Evolutionary conservation across 2,797 vertebrate species (phyloP).

Genomic region (Psittacula derbiana): DNA sequence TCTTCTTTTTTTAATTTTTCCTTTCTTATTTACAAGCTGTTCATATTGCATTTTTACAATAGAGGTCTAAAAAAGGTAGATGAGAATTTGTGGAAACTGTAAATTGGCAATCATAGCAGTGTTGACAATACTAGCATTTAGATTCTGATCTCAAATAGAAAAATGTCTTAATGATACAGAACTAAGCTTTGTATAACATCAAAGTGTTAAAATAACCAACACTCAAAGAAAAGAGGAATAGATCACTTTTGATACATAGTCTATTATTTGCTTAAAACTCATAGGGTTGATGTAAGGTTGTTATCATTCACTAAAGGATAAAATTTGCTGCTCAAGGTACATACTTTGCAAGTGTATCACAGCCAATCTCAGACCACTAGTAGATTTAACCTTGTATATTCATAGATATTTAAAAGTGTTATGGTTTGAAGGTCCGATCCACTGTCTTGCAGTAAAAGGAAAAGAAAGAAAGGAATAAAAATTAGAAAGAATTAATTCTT

Average conservation of each 20-base stretch:
- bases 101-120: background rate
- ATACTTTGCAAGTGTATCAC: conserved; percentile 50
- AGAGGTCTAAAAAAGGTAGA: background rate
- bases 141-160: background rate
- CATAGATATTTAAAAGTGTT: conserved; percentile 77
- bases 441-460: conserved; percentile 74
- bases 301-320: conserved; percentile 40
- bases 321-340: conserved; percentile 64
- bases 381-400: conserved; percentile 78
- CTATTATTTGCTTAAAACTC: conserved; percentile 42
- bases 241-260: conserved; percentile 30
- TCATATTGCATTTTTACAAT: background rate
- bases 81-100: background rate
- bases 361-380: conserved; percentile 73
- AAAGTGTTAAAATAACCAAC: conserved; percentile 45
- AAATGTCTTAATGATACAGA: background rate
- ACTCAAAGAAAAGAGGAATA: conserved; percentile 17
- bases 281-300: conserved; percentile 26
- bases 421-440: conserved; percentile 81
- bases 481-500: conserved; percentile 84
- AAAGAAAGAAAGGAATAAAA: conserved; percentile 85
- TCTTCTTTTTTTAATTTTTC: background rate
- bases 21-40: background rate
- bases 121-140: background rate
- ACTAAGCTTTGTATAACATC: background rate